Base-by-base conservation (phyloP, 2,888 invertebrate genomes). In the Bembecia ichneumoniformis region DNA sequence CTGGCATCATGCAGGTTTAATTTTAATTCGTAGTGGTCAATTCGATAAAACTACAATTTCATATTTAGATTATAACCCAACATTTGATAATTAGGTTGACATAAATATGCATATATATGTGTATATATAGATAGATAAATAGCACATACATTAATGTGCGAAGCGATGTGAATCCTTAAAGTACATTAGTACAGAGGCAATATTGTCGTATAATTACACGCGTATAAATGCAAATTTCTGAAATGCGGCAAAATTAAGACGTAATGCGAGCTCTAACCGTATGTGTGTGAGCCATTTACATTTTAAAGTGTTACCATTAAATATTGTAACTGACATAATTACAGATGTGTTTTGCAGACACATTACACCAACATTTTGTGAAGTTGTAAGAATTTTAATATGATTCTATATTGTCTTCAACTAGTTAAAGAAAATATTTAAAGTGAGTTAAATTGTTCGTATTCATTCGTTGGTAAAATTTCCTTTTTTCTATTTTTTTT, bases 201-300 rank as follows among this genome's bases (percentile, higher is more conserved):
- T 55, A 52, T 44, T 13, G 13, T 15, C 47, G 54, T 52, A 52
- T 55, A 57, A 55, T 55, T 54, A 49, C 51, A 47, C 50, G 49
- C 52, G 51, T 54, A 51, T 51, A 52, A 52, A 55, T 57, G 57
- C 54, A 53, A 57, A 57, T 54, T 46, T 50, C 47, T 47, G 44
- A 48, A 56, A 54, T 52, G 51, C 49, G 46, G 54, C 51, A 43
- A 51, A 52, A 52, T 53, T 50, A 56, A 56, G 55, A 56, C 50
- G 52, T 52, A 56, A 53, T 51, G 52, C 49, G 45, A 51, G 51
- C 57, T 47, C 49, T 51, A 54, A 20, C 46, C 35, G 35, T 43
- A 45, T 55, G 49, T 51, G 47, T 43, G 52, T 40, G 49, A 40
- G 52, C 50, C 51, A 56, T 58, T 56, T 50, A 52, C 49, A 52